Percentiles rank a stretch among this genome's conserved stretches.
These are phyloP conservation scores for Dioctria rufipes DNA, from an alignment of 2,888 invertebrate species.

Conservation along the genomic window DNA sequence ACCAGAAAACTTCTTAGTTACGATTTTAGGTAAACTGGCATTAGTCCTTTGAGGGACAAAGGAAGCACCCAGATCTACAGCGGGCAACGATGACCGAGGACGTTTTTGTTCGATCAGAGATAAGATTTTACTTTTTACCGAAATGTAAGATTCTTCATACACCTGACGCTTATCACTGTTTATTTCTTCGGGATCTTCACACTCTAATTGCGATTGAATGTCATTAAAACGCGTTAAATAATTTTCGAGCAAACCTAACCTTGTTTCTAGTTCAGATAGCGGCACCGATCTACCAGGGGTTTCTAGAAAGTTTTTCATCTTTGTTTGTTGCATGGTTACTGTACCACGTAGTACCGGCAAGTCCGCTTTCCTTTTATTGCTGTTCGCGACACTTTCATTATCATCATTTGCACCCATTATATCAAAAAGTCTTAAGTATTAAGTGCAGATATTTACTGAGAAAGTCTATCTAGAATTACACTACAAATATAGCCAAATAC, in stretches of 20 bases:
- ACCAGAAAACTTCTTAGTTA: background rate
- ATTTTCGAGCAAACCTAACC: no score
- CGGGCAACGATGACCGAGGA: background rate
- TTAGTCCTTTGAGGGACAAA: background rate
- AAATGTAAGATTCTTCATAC: background rate
- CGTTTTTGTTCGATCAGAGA: background rate
- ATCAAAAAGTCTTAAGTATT: no score
- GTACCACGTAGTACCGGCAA: background rate
- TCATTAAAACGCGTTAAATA: no score
- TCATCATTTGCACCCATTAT: no score
- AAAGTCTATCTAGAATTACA: no score
- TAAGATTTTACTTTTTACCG: background rate
- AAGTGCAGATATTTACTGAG: no score
- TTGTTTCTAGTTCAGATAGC: background rate
- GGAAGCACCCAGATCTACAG: background rate
- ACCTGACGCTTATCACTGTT: background rate
- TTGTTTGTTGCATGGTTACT: slow-evolving; percentile 9
- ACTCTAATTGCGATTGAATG: no score
- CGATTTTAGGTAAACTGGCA: background rate
- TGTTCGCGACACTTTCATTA: no score
- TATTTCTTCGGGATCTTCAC: background rate
- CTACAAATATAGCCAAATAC: no score
- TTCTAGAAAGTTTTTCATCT: background rate
- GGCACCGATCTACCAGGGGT: background rate
- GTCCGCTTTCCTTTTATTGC: background rate